Percentiles rank a stretch among this genome's conserved stretches.
These are phyloP conservation scores for Perdita meconis DNA, from an alignment of 2,888 invertebrate species.

Conservation along the genomic window DNA sequence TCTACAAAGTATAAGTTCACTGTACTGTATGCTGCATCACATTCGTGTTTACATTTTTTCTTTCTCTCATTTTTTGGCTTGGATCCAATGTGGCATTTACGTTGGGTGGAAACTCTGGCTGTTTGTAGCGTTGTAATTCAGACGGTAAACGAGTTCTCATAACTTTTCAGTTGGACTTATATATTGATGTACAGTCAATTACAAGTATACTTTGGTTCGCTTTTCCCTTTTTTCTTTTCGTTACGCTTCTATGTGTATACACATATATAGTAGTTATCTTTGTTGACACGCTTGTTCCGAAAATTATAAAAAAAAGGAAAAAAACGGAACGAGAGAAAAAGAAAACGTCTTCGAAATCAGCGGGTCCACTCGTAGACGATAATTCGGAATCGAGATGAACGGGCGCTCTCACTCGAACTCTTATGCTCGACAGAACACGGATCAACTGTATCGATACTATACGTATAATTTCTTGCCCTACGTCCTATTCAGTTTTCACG, in stretches of 20 bases:
- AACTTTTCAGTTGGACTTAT: slow-evolving; percentile 56
- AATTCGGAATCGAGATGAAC: slow-evolving; percentile 34
- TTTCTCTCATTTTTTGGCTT: neutral
- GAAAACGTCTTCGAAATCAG: slow-evolving; percentile 45
- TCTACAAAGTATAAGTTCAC: slow-evolving; percentile 41
- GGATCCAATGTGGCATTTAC: slow-evolving; percentile 27
- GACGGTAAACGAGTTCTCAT: slow-evolving; percentile 38
- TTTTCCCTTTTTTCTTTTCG: no score
- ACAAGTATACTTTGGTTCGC: slow-evolving; percentile 57
- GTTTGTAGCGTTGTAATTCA: slow-evolving; percentile 31
- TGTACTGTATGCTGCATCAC: slow-evolving; percentile 32
- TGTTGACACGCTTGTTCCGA: slow-evolving; percentile 42
- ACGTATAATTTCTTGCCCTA: slow-evolving; percentile 53
- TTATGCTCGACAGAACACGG: slow-evolving; percentile 50
- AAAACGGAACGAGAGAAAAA: no score
- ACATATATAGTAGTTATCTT: slow-evolving; percentile 23
- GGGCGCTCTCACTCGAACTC: slow-evolving; percentile 43
- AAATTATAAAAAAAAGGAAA: slow-evolving; percentile 52
- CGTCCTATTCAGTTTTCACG: slow-evolving; percentile 50
- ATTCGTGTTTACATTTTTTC: slow-evolving; percentile 28
- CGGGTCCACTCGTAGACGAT: slow-evolving; percentile 32
- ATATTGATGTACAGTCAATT: slow-evolving; percentile 51
- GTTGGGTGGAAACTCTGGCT: slow-evolving; percentile 30
- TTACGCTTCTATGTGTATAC: slow-evolving; percentile 31
- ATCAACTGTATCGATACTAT: slow-evolving; percentile 56